These are phyloP conservation scores for Anguilla pacifica DNA, from an alignment of 2,797 vertebrate species.

Conservation along the genomic window DNA sequence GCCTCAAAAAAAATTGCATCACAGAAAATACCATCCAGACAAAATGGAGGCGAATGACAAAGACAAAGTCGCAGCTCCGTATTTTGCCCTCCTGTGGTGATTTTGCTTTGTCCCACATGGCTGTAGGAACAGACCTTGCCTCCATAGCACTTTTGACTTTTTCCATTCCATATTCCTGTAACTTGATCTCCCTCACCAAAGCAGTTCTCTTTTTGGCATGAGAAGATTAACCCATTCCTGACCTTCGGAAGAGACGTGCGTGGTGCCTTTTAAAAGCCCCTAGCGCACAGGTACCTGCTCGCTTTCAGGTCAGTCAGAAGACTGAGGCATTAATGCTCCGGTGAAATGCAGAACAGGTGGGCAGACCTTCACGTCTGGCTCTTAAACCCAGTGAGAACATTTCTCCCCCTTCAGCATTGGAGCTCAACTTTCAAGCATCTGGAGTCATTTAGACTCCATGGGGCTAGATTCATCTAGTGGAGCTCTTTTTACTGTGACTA, in stretches of 20 bases:
- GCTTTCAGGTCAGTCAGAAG: background rate
- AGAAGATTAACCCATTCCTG: background rate
- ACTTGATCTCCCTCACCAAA: slow-evolving; percentile 49
- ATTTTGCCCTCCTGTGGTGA: slow-evolving; percentile 44
- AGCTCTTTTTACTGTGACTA: slow-evolving; percentile 52
- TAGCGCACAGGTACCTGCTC: slow-evolving; percentile 21
- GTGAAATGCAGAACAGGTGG: slow-evolving; percentile 20
- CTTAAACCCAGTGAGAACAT: slow-evolving; percentile 13
- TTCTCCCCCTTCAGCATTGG: slow-evolving; percentile 48
- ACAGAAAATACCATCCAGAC: background rate
- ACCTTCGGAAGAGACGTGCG: background rate
- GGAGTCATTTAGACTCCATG: slow-evolving; percentile 59
- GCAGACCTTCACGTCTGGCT: background rate
- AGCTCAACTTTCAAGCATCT: slow-evolving; percentile 64
- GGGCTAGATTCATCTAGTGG: slow-evolving; percentile 50
- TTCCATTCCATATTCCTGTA: slow-evolving; percentile 51
- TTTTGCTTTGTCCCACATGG: slow-evolving; percentile 37
- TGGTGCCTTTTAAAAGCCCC: background rate
- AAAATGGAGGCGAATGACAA: background rate
- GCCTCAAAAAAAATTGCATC: background rate
- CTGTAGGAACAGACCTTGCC: slow-evolving; percentile 13
- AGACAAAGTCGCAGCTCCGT: background rate
- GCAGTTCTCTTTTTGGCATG: background rate
- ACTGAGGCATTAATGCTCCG: slow-evolving; percentile 6
- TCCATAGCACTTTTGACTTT: slow-evolving; percentile 28